A percentile compares a stretch with the other conserved stretches of the same genome.
These are phyloP conservation scores for Echinarachnius parma DNA, from an alignment of 53 echinoderm and acorn worm genomes.

Conservation along the genomic window DNA sequence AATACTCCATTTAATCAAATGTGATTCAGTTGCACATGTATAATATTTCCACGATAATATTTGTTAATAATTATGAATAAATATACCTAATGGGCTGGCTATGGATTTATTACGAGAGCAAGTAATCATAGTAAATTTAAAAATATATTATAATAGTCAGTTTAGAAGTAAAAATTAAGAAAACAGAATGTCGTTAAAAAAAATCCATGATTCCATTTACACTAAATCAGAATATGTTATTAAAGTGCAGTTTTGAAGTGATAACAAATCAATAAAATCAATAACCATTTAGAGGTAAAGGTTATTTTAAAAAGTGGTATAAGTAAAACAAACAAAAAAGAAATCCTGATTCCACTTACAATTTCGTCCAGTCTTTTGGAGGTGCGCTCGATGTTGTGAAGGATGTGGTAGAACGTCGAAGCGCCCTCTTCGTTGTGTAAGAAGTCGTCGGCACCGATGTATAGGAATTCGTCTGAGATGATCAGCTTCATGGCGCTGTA, in stretches of 20 bases:
- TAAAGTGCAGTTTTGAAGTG: no score
- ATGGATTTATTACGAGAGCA: no score
- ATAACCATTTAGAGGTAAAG: background rate
- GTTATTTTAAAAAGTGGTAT: background rate
- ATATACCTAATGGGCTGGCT: no score
- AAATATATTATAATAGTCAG: no score
- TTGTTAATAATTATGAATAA: no score
- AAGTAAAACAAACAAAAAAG: background rate
- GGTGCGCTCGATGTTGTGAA: conserved; percentile 12
- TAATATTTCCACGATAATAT: no score
- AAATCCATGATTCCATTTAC: background rate
- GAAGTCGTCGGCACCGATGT: conserved; percentile 24
- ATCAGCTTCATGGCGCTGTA: conserved; percentile 28
- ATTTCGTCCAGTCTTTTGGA: conserved; percentile 7
- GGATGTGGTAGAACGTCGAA: conserved; percentile 28
- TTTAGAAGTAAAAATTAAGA: no score
- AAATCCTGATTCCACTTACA: conserved; percentile 2
- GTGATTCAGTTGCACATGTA: no score
- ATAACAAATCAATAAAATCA: no score
- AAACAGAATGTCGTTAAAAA: no score
- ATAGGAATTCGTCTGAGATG: conserved; percentile 23
- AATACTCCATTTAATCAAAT: no score
- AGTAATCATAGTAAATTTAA: no score
- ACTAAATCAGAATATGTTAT: background rate
- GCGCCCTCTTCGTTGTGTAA: background rate